A percentile compares a stretch with the other conserved stretches of the same genome.
These are phyloP conservation scores for Pomphorhynchus laevis DNA, from an alignment of 1,140 invertebrate genomes.

Conservation along the genomic window DNA sequence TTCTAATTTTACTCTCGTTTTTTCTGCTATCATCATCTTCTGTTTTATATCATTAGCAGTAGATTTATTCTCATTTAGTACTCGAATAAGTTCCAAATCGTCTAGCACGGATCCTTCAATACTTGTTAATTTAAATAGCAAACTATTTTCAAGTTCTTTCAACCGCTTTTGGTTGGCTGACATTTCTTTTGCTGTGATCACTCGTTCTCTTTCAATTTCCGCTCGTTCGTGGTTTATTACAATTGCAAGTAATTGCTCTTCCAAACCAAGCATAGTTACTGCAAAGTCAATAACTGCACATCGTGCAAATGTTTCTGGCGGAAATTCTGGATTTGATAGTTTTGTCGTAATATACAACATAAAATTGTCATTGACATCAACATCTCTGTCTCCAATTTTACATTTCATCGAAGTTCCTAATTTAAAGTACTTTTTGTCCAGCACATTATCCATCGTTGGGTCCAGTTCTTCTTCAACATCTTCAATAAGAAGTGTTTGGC, in stretches of 20 bases:
- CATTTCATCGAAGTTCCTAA: slow-evolving; percentile 65
- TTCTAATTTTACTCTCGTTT: slow-evolving; percentile 67
- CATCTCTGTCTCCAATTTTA: slow-evolving; percentile 66
- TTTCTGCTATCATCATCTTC: slow-evolving; percentile 49
- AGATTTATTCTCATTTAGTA: slow-evolving; percentile 42
- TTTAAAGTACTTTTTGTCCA: slow-evolving; percentile 89
- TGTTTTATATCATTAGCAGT: slow-evolving; percentile 70
- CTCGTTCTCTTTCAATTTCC: slow-evolving; percentile 58
- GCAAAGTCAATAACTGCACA: slow-evolving; percentile 86
- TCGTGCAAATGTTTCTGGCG: slow-evolving; percentile 69
- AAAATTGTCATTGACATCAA: slow-evolving; percentile 73
- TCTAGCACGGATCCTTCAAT: slow-evolving; percentile 66
- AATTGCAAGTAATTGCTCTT: slow-evolving; percentile 60
- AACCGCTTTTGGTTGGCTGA: slow-evolving; percentile 72
- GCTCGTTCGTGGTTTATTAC: slow-evolving; percentile 76
- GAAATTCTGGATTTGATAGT: slow-evolving; percentile 63
- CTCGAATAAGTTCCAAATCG: slow-evolving; percentile 62
- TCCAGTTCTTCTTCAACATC: slow-evolving; percentile 67
- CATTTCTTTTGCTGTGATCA: slow-evolving; percentile 67
- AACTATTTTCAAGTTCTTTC: slow-evolving; percentile 67
- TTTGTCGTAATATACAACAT: slow-evolving; percentile 80
- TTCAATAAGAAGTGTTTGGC: slow-evolving; percentile 57
- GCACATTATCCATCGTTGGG: slow-evolving; percentile 65
- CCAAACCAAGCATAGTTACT: slow-evolving; percentile 67
- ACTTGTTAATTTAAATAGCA: slow-evolving; percentile 48